Evolutionary conservation across 1,140 invertebrate species (phyloP).

Genomic region (Drosophila arizonae): DNA sequence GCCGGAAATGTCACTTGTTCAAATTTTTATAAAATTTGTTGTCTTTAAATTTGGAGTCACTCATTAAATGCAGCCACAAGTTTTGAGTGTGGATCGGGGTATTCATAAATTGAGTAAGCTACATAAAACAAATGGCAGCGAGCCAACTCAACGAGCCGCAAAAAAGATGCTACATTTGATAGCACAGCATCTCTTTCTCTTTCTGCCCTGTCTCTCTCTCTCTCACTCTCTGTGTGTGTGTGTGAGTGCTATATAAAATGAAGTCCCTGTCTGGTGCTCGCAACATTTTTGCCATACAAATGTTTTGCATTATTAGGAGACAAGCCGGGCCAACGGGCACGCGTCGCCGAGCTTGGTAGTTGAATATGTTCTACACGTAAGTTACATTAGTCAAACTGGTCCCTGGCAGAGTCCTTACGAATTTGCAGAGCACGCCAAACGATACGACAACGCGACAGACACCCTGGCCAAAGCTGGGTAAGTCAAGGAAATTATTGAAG

Average conservation of each 20-base stretch:
- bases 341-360: conserved; percentile 10
- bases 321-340: conserved; percentile 1
- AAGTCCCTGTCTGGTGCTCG: conserved; percentile 40
- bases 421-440: conserved; percentile 65
- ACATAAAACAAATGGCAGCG: conserved; percentile 70
- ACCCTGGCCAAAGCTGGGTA: conserved; percentile 8
- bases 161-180: conserved; percentile 52
- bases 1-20: neutral
- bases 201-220: no score
- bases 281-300: conserved; percentile 56
- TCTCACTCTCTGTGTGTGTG: neutral
- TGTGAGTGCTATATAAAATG: conserved; percentile 41
- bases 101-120: conserved; percentile 69
- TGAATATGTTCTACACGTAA: conserved; percentile 64
- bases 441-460: conserved; percentile 13
- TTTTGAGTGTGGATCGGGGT: conserved; percentile 35
- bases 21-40: neutral
- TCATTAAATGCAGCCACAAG: conserved; percentile 22
- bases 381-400: conserved; percentile 71
- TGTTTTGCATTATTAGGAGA: conserved; percentile 73
- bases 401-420: conserved; percentile 47
- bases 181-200: neutral
- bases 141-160: conserved; percentile 68
- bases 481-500: conserved; percentile 57
- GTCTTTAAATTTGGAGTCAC: conserved; percentile 6